Base-by-base conservation (phyloP, 2,797 vertebrate genomes). In the Echeneis naucrates region DNA sequence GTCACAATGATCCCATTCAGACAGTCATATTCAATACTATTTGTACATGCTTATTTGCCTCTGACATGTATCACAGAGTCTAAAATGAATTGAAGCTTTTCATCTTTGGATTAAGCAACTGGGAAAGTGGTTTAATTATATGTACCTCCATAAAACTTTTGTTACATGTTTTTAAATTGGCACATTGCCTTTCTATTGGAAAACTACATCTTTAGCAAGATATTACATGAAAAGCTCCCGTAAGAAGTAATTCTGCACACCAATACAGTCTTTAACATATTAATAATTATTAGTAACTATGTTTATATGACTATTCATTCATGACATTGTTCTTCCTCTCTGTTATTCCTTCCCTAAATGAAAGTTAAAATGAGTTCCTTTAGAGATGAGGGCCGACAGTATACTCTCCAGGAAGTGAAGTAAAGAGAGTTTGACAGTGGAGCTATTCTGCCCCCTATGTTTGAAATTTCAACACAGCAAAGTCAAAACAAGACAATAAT, bases 401-500 rank as follows among this genome's bases (percentile, higher is more conserved):
- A 8, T 13, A 21, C 45, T 19, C 33, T 26, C 30, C 9, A 40
- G 27, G 10, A 26, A 12, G 12, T 26, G 3, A 26, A 32, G 19
- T 16, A 2, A 0, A 21, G 8, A 33, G 30, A 48, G 9, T 37
- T 51, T 33, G 32, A 53, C 47, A 14, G 16, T 45, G 62, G 78
- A 63, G 37, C 73, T 32, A 75, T 32, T 4, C 33, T 85, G 80
- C 88, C 91, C 85, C 75, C 91, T 92, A 70, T 75, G 26, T 24
- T 32, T 81, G 4, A 44, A 27, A 50, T 17, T 17, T 35, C 7
- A 62, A 38, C 53, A 87, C 57, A 38, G 86, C 81, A 81, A n/a
- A n/a, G n/a, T n/a, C n/a, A n/a, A n/a, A n/a, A n/a, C n/a, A n/a
- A n/a, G n/a, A n/a, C n/a, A n/a, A n/a, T n/a, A n/a, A n/a, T n/a